A percentile compares a stretch with the other conserved stretches of the same genome.
Evolutionary conservation across 2,888 invertebrate genomes (phyloP).

Genomic region (Dermolepida albohirtum): DNA sequence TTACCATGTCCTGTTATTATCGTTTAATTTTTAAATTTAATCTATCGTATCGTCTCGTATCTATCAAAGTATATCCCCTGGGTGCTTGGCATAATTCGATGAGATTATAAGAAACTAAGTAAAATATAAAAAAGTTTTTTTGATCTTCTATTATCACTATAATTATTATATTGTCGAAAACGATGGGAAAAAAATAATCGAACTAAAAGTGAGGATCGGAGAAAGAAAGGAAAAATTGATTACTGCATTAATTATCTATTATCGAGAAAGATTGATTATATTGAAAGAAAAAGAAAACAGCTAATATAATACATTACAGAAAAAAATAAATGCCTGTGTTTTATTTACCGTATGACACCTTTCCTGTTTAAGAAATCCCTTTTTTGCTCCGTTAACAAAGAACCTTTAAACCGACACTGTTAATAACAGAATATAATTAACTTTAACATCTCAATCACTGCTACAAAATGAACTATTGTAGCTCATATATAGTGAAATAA

Average conservation of each 20-base stretch:
- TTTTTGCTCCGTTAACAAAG: too few relatives aligned
- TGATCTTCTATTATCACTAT: conserved; percentile 21
- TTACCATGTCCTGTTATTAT: conserved; percentile 15
- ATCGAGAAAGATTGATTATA: conserved; percentile 41
- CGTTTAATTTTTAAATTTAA: conserved; percentile 32
- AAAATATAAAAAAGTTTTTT: conserved; percentile 3
- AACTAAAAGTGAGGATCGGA: conserved; percentile 6
- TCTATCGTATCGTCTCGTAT: conserved; percentile 17
- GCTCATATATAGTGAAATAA: too few relatives aligned
- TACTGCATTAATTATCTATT: conserved; percentile 40
- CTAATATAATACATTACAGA: conserved; percentile 43
- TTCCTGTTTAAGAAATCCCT: background rate
- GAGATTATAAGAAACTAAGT: conserved; percentile 8
- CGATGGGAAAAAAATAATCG: conserved; percentile 2
- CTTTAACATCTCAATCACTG: too few relatives aligned
- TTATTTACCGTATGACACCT: conserved; percentile 16
- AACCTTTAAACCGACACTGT: too few relatives aligned
- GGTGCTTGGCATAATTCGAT: conserved; percentile 34
- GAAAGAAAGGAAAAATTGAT: conserved; percentile 36
- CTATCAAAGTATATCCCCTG: conserved; percentile 24
- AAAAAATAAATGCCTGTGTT: conserved; percentile 17
- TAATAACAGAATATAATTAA: too few relatives aligned
- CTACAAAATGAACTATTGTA: too few relatives aligned
- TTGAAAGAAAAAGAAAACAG: conserved; percentile 38
- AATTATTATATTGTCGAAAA: conserved; percentile 26